A percentile compares a stretch with the other conserved stretches of the same genome.
phyloP scores from a whole-genome alignment of 2,113 vertebrate genomes.

The Spermophilus dauricus region DNA sequence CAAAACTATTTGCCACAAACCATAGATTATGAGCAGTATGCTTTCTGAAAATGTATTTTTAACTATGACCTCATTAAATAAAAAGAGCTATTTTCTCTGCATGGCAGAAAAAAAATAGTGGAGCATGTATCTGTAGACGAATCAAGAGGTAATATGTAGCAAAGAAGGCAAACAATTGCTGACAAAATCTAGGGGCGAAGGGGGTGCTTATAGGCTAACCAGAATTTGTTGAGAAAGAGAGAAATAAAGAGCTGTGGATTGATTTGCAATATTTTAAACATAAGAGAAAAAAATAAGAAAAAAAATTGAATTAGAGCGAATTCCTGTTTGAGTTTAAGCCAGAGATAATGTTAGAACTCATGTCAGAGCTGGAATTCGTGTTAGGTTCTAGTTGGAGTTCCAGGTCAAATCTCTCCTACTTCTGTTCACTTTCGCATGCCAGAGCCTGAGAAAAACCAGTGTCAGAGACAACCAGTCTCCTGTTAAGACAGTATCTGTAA shows the following conservation, averaged over 20 bases:
- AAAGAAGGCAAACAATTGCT: background rate
- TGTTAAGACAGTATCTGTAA: background rate
- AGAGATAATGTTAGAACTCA: background rate
- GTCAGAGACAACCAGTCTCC: background rate
- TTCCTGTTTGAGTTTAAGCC: background rate
- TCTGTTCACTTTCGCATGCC: background rate
- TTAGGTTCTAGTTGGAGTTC: background rate
- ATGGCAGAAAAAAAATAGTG: background rate
- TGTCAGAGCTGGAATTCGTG: background rate
- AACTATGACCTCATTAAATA: conserved; percentile 14
- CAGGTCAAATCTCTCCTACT: background rate
- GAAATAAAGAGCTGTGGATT: background rate
- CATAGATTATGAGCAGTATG: background rate
- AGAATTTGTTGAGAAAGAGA: background rate
- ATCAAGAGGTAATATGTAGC: background rate
- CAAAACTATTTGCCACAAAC: background rate
- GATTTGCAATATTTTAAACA: background rate
- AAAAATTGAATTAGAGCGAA: background rate
- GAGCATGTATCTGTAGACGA: background rate
- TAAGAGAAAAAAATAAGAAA: background rate
- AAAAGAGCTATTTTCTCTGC: background rate
- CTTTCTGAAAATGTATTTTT: background rate
- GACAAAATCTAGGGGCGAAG: background rate
- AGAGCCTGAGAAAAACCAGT: background rate
- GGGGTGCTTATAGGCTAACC: background rate